Conservation (phyloP, 2,888 invertebrate species). For the Eustalomyia histrio region DNA sequence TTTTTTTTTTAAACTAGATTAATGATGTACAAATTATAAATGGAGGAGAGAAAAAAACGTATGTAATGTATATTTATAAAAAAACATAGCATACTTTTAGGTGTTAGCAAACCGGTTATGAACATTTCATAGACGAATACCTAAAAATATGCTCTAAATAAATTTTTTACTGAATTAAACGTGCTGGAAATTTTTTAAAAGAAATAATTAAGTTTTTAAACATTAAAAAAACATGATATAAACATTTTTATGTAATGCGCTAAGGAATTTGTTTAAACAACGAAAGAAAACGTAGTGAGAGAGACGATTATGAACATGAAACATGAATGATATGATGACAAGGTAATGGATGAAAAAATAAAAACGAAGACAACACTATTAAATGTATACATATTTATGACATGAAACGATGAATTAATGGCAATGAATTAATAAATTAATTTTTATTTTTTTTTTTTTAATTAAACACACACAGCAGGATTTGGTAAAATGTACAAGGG, state of each 20-base stretch:
- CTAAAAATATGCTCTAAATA: constrained; percentile 43
- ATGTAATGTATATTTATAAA: not conserved
- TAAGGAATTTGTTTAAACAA: not conserved
- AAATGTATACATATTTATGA: constrained; percentile 30
- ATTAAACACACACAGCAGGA: not conserved
- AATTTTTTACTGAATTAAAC: not conserved
- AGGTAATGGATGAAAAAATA: constrained; percentile 14
- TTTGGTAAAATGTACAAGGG: not conserved
- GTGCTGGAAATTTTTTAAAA: constrained; percentile 32
- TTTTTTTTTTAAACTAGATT: constrained; percentile 14
- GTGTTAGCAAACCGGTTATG: not conserved
- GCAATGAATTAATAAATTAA: constrained; percentile 16
- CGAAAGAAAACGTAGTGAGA: not conserved
- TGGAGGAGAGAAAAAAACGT: constrained; percentile 28
- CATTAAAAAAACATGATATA: not conserved
- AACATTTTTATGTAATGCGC: not conserved
- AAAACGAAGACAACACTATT: constrained; percentile 24
- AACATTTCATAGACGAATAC: not conserved
- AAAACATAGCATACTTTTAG: constrained; percentile 41
- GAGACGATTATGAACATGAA: constrained; percentile 11
- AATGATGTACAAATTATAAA: constrained; percentile 40
- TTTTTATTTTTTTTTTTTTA: not conserved
- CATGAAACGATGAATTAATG: constrained; percentile 58
- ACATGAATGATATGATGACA: constrained; percentile 10
- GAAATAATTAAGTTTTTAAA: not conserved